These are phyloP conservation scores for Penaeus vannamei DNA, from an alignment of 1,140 invertebrate species.

Conservation along the genomic window DNA sequence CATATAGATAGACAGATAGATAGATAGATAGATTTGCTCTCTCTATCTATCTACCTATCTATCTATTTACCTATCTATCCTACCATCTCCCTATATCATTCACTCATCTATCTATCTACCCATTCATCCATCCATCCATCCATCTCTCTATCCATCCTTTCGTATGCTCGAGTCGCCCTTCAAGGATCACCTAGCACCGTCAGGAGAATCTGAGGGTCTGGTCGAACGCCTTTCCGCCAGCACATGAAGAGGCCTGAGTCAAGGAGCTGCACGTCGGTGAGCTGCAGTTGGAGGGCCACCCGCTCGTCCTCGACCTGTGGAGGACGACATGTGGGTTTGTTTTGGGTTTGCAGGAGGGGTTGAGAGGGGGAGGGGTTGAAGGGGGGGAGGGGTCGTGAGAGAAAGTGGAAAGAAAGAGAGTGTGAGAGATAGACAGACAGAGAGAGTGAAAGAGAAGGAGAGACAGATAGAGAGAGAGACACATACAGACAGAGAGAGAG, in stretches of 20 bases:
- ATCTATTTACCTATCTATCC: too few relatives aligned
- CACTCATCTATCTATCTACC: too few relatives aligned
- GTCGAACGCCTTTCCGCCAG: conserved; percentile 48
- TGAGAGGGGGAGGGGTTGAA: not conserved
- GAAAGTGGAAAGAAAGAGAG: not conserved
- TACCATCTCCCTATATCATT: too few relatives aligned
- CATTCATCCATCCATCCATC: too few relatives aligned
- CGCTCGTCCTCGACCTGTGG: conserved; percentile 33
- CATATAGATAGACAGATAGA: too few relatives aligned
- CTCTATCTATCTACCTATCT: too few relatives aligned
- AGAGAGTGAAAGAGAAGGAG: not conserved
- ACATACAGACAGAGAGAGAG: too few relatives aligned
- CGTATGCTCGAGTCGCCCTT: too few relatives aligned
- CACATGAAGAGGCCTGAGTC: conserved; percentile 59
- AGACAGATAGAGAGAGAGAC: not conserved
- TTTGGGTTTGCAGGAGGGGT: too few relatives aligned
- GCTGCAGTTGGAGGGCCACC: conserved; percentile 35
- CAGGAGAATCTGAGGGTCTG: conserved; percentile 50
- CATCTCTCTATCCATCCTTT: too few relatives aligned
- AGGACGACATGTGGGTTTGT: too few relatives aligned
- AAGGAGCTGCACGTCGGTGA: conserved; percentile 42
- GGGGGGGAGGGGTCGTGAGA: not conserved
- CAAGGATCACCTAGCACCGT: conserved; percentile 45
- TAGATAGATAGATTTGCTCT: too few relatives aligned
- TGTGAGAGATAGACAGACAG: not conserved